These are phyloP conservation scores for Tyrannus savana DNA, from an alignment of 2,113 vertebrate species.

Conservation along the genomic window DNA sequence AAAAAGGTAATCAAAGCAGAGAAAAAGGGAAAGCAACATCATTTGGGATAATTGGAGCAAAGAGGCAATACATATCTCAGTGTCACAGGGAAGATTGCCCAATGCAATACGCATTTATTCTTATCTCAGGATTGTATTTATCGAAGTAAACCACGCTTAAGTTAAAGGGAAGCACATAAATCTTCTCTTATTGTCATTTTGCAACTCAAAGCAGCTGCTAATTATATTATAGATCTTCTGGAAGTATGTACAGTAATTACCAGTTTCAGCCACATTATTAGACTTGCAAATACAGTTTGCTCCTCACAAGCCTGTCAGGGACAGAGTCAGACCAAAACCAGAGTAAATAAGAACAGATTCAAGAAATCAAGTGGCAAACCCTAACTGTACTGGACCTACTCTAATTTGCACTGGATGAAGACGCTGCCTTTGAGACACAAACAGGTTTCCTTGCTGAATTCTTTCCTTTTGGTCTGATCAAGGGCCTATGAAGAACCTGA, in stretches of 20 bases:
- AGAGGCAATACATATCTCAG: constrained; percentile 68
- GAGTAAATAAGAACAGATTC: background rate
- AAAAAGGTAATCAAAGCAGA: constrained; percentile 68
- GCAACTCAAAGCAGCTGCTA: constrained; percentile 67
- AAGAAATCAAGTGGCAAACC: background rate
- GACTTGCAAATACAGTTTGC: constrained; percentile 58
- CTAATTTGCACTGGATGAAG: background rate
- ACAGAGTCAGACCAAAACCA: background rate
- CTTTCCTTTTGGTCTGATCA: background rate
- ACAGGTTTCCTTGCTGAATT: background rate
- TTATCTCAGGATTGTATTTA: constrained; percentile 75
- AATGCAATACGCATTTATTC: constrained; percentile 73
- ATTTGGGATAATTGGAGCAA: constrained; percentile 72
- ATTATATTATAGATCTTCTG: constrained; percentile 73
- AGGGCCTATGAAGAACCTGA: background rate
- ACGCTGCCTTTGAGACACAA: background rate
- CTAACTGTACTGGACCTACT: background rate
- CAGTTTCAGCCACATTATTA: constrained; percentile 65
- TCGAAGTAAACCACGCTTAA: constrained; percentile 71
- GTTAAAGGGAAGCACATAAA: constrained; percentile 76
- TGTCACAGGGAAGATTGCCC: constrained; percentile 70
- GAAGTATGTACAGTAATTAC: constrained; percentile 43
- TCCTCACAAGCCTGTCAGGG: background rate
- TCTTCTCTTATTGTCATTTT: constrained; percentile 72
- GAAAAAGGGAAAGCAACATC: constrained; percentile 70